A percentile compares a stretch with the other conserved stretches of the same genome.
These are phyloP conservation scores for Trogon surrucura DNA, from an alignment of 2,113 vertebrate genomes.

Conservation along the genomic window DNA sequence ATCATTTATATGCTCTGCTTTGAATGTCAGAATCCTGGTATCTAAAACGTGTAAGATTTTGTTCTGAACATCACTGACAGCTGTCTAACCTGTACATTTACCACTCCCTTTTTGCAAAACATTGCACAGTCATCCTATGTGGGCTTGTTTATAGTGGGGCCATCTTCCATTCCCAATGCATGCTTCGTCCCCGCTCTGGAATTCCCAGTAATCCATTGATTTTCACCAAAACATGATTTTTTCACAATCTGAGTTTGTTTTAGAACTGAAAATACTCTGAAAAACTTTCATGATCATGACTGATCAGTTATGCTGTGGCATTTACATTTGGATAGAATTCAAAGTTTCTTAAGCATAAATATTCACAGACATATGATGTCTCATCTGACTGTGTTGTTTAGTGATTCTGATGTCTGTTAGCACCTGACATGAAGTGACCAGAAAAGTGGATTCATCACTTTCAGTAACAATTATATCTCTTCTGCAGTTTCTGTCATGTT, in stretches of 20 bases:
- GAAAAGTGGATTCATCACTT: neutral
- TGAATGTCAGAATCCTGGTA: neutral
- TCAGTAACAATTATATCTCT: neutral
- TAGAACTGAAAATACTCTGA: neutral
- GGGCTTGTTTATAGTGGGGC: neutral
- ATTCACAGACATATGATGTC: neutral
- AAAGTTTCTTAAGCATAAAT: neutral
- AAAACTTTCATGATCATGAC: neutral
- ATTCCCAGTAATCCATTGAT: neutral
- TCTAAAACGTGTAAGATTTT: neutral
- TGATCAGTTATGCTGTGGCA: neutral
- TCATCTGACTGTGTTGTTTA: neutral
- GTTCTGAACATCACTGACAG: neutral
- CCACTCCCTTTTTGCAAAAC: neutral
- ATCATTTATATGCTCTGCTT: neutral
- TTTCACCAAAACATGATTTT: neutral
- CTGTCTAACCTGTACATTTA: neutral
- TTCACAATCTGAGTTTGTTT: neutral
- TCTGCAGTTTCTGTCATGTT: neutral
- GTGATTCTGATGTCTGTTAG: neutral
- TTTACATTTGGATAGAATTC: neutral
- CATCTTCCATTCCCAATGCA: neutral
- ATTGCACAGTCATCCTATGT: neutral
- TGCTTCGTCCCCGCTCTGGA: neutral
- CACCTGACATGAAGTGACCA: neutral